Evolutionary conservation across 2,888 invertebrate species (phyloP), one percentile per base, ranked within the genome.

Genomic region (Tineola bisselliella): DNA sequence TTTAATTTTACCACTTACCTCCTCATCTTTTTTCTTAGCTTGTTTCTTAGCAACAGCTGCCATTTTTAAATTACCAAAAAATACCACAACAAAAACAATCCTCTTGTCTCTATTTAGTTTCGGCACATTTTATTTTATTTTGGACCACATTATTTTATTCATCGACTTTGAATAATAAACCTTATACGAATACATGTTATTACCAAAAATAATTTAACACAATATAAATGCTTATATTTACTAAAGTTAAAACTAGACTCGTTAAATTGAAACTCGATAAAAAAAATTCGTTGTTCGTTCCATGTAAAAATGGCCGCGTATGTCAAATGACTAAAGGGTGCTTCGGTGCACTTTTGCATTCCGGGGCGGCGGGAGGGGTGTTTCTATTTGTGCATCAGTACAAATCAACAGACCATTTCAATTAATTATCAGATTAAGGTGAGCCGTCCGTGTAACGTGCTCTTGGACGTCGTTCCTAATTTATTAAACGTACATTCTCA

Each of bases 401-500:
- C 86, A 86, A 87, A 87, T 87, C 87, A 86, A 74, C 77, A 77
- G 81, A 81, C 82, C 76, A 75, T 79, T 80, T 84, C 83, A 82
- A 87, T 87, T 87, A 87, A 87, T 87, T 84, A 87, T 84, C 75
- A 81, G 84, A 87, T 87, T 87, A 86, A 87, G 81, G 86, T 84
- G 86, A 82, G 81, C 80, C 73, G 81, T 79, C 76, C 76, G 70
- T 75, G 74, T 69, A 69, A 68, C 72, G 72, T 74, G 77, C 73
- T 81, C 78, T 81, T 81, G 79, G 73, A 74, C 69, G 73, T 75
- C 70, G 66, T 65, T 70, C 68, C 69, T 71, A 70, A 71, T 74
- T 73, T 74, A 73, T 71, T 25, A 58, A 11, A 58, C 12, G 58
- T 15, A 58, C 58, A 58, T 58, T 33, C 33, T 15, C 15, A 33